Evolutionary conservation across 2,797 vertebrate species (phyloP), one percentile per base, ranked within the genome.

Genomic region (Ispidina picta): DNA sequence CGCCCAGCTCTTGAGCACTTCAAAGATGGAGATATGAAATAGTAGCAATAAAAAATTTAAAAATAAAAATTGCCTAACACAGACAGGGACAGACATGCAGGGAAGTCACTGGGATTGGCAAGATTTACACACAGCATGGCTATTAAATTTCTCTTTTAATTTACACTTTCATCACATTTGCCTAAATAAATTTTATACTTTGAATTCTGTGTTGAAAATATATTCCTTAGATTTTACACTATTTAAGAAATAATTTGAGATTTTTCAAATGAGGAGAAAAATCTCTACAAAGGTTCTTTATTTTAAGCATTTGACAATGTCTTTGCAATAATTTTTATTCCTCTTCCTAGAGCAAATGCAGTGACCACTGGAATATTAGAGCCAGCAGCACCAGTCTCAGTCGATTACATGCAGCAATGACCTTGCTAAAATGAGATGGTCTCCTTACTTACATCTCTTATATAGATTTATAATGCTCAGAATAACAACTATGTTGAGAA

Each of bases 351-450:
- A 83, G 39, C 11, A 85, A 93, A 72, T 2, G 3, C 6, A 71
- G 25, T 7, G n/a, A 84, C 62, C 7, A 48, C 23, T 60, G 6
- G 8, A 78, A 41, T 72, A 3, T 9, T 62, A 52, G 6, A 28
- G 75, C 35, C 0, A 72, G 8, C 35, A 60, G 8, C 0, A 60
- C 41, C 33, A 62, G 13, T 13, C 31, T 21, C 22, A 15, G 31
- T 1, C 1, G 0, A 20, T 28, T 7, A 60, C 1, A 0, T 2
- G 35, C 15, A 56, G 15, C 49, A 6, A 9, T 10, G 15, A 51
- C 49, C 49, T 51, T 51, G 49, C 49, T 51, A 15, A 31, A 0
- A 52, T 3, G 3, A n/a, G 12, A 2, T 62, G 48, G 8, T 26
- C 62, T 86, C 55, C 49, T 55, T 55, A 12, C 26, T 56, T 43